Base-by-base conservation (phyloP, 2,797 vertebrate species). In the Gastrophryne carolinensis region DNA sequence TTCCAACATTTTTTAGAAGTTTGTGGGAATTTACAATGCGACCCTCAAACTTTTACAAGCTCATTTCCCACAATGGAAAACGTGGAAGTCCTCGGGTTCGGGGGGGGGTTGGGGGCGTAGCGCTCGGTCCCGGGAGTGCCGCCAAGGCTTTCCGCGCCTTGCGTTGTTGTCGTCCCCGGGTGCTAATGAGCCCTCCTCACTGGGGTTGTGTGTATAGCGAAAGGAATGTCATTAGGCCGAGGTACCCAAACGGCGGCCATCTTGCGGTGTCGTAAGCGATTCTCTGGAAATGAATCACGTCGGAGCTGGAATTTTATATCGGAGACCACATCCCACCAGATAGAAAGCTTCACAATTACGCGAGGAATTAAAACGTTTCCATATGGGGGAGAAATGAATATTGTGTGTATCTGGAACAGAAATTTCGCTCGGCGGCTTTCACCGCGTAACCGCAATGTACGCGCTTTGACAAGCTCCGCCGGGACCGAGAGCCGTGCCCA, bases 251-350 rank as follows among this genome's bases (percentile, higher is more conserved):
- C 13, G 17, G 39, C 47, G 4, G 17, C 10, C 21, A 21, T 21
- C n/a, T 15, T 39, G 34, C 9, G 60, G 34, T 26, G 11, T 26
- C 15, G 47, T 11, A 6, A 37, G 32, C 27, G 24, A 70, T 37
- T 56, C 35, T 34, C 52, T 41, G 15, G 27, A n/a, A 69, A 39
- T 68, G 65, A 53, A 30, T 54, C 65, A 68, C 39, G 15, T 5
- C 39, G 1, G 15, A 41, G 39, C 39, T 26, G 60, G 24, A 39
- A 17, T 44, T 23, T 41, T 62, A 62, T 62, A 23, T 44, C n/a
- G 11, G 13, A 17, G 13, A 68, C 71, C 60, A 54, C 71, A 44
- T 64, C 58, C 71, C 44, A 19, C 47, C 13, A 41, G 2, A 39
- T 39, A 39, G 2, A 41, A 17, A 30, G 5, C 21, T 44, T 29